Conservation (phyloP, 2,113 vertebrate species). For the Dasyornis broadbenti region DNA sequence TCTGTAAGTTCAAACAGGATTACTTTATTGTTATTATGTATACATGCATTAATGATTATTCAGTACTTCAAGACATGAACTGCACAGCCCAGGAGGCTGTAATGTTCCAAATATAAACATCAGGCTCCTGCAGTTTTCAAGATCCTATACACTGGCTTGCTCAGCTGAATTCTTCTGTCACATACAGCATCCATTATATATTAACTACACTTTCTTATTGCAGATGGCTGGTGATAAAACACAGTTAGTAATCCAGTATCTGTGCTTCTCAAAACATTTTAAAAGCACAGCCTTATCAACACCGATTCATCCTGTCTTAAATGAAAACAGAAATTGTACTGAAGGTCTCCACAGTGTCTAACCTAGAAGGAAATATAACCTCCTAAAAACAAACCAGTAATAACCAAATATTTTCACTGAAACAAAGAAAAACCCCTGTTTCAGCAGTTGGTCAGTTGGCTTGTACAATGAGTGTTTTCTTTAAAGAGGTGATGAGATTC, state of each 20-base stretch:
- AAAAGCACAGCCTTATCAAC: slow-evolving; percentile 19
- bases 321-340: slow-evolving; percentile 14
- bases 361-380: not conserved
- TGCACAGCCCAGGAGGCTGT: not conserved
- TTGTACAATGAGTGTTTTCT: not conserved
- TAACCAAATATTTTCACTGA: slow-evolving; percentile 27
- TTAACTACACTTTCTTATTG: slow-evolving; percentile 16
- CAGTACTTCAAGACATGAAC: slow-evolving; percentile 20
- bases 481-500: slow-evolving; percentile 25
- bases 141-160: not conserved
- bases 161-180: slow-evolving; percentile 11
- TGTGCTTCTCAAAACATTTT: not conserved
- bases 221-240: slow-evolving; percentile 28
- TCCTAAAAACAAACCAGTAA: not conserved
- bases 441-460: not conserved
- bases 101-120: slow-evolving; percentile 30
- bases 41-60: not conserved
- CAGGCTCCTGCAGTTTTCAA: slow-evolving; percentile 15
- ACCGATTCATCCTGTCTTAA: not conserved
- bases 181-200: slow-evolving; percentile 35
- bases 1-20: not conserved
- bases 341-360: not conserved
- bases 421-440: not conserved
- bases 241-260: slow-evolving; percentile 1
- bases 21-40: not conserved